A percentile compares a stretch with the other conserved stretches of the same genome.
Conservation (phyloP, 1,140 invertebrate species). For the Lordiphosa mommai region DNA sequence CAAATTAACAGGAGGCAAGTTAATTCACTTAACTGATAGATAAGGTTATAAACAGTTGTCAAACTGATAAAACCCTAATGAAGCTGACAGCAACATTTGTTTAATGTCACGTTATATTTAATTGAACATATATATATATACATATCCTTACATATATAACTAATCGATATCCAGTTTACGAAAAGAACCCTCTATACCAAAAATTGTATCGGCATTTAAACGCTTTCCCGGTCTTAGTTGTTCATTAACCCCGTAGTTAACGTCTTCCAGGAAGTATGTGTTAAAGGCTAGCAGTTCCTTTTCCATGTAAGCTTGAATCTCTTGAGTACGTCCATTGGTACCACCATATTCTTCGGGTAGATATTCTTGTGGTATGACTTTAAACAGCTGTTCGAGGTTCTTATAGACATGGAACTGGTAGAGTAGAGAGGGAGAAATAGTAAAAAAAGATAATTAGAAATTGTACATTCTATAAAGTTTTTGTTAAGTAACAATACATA, state of each 20-base stretch:
- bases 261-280: constrained; percentile 81
- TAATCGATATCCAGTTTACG: constrained; percentile 78
- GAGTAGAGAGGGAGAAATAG: neutral
- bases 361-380: constrained; percentile 80
- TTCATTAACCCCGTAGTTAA: constrained; percentile 82
- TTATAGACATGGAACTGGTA: constrained; percentile 81
- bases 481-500: no score
- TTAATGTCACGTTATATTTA: neutral
- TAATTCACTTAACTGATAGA: constrained; percentile 63
- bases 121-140: constrained; percentile 21
- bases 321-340: constrained; percentile 78
- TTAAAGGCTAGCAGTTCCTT: constrained; percentile 79
- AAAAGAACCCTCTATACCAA: constrained; percentile 83
- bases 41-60: constrained; percentile 63
- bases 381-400: constrained; percentile 68
- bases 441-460: neutral
- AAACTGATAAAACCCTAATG: constrained; percentile 52
- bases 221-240: constrained; percentile 80
- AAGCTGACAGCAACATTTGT: constrained; percentile 12
- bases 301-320: constrained; percentile 81
- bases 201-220: constrained; percentile 80
- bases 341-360: constrained; percentile 82
- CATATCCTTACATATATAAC: neutral
- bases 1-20: constrained; percentile 53
- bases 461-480: no score